Evolutionary conservation across 1,140 invertebrate species (phyloP), one percentile per base, ranked within the genome.

Genomic region (Homalodisca vitripennis): DNA sequence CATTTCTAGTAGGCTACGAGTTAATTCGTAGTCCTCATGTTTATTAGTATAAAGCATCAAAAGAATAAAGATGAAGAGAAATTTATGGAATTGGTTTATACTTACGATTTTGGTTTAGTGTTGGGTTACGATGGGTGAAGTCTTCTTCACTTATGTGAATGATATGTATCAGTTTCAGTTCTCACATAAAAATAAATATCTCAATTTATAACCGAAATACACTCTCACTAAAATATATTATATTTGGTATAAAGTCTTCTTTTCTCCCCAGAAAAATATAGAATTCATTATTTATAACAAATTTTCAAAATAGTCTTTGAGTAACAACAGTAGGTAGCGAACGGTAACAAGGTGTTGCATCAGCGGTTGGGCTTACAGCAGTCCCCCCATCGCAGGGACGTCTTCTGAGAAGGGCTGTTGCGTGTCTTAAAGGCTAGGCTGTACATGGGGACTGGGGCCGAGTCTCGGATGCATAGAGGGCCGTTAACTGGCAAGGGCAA

Each of bases 351-450:
- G 24, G 24, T 6, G 29, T 6, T 53, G 22, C 10, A 66, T 26
- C 31, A 34, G 2, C 20, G n/a, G 22, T 62, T n/a, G 62, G 31
- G 24, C 53, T 34, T 70, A 83, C 93, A 95, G 84, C 92, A 93
- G 83, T 95, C 93, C 79, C 93, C 92, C 93, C 93, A 95, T 82
- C 93, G 89, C 74, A 95, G 88, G 80, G 92, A 94, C 81, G 93
- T 95, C 86, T 94, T 95, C 85, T 94, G 92, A 82, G 92, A 94
- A 84, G 93, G 93, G 86, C 91, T 94, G 84, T 95, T 95, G 83
- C 92, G 90, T 80, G 93, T 94, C 85, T 88, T 94, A 89, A 94
- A 94, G 83, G 88, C 91, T 89, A 93, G 87, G 84, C 91, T 90
- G 86, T 90, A 94, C 93, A 95, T 95, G 89, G 86, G 89, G 71